These are phyloP conservation scores for Fragum fragum DNA, from an alignment of 2,888 invertebrate genomes.

Conservation along the genomic window DNA sequence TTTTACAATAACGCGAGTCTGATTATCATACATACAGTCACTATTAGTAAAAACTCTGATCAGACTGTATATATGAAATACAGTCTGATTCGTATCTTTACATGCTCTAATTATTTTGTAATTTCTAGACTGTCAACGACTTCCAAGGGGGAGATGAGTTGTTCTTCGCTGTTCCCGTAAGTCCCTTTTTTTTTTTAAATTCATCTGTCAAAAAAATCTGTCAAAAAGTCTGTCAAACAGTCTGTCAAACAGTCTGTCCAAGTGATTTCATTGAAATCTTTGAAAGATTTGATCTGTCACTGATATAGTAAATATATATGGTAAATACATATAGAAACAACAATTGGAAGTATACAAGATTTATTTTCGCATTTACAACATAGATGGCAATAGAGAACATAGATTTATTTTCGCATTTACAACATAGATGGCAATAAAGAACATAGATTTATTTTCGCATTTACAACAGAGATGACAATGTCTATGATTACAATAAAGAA, in stretches of 20 bases:
- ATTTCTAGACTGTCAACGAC: background rate
- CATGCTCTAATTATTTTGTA: background rate
- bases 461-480: background rate
- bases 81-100: background rate
- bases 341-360: background rate
- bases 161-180: slow-evolving; percentile 2
- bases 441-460: background rate
- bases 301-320: background rate
- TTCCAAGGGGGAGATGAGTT: background rate
- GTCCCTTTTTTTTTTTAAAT: background rate
- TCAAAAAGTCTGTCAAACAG: background rate
- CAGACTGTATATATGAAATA: background rate
- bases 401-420: background rate
- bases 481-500: background rate
- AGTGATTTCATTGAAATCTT: background rate
- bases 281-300: background rate
- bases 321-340: background rate
- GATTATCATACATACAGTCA: background rate
- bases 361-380: slow-evolving; percentile 6
- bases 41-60: background rate
- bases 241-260: background rate
- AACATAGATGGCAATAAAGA: background rate
- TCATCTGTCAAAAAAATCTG: background rate
- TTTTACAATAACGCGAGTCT: background rate
- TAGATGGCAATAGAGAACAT: background rate